A percentile compares a stretch with the other conserved stretches of the same genome.
Conservation (phyloP, 2,797 vertebrate species). For the Enteromius mattozi region DNA sequence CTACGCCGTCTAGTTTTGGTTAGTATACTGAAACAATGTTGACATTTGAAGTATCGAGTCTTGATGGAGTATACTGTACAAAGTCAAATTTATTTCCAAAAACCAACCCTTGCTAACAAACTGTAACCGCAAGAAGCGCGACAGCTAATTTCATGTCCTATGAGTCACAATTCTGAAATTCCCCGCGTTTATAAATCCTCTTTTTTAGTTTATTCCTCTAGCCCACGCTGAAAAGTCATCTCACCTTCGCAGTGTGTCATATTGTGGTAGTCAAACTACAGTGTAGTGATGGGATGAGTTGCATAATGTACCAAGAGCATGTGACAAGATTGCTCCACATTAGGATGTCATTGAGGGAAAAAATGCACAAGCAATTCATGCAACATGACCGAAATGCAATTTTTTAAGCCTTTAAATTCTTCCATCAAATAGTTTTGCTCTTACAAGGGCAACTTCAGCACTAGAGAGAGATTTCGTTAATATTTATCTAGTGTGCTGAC, state of each 20-base stretch:
- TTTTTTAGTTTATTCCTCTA: constrained; percentile 21
- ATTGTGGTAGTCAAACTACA: not conserved
- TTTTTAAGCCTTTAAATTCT: not conserved
- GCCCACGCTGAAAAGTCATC: constrained; percentile 29
- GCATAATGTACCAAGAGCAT: not conserved
- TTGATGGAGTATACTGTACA: not conserved
- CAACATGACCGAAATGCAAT: not conserved
- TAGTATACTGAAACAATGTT: not conserved
- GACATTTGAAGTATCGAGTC: constrained; percentile 13
- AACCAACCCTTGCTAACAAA: not conserved
- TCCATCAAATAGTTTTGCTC: not conserved
- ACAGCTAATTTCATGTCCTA: constrained; percentile 6
- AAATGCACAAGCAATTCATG: not conserved
- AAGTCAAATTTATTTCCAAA: not conserved
- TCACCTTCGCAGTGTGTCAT: not conserved
- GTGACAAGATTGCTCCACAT: not conserved
- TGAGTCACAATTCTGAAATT: constrained; percentile 42
- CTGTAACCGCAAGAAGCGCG: constrained; percentile 7
- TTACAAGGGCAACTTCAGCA: not conserved
- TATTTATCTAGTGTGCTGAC: not conserved
- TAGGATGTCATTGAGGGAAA: not conserved
- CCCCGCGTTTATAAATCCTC: constrained; percentile 33
- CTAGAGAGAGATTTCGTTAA: not conserved
- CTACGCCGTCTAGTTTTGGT: not conserved
- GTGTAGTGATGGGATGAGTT: not conserved